Evolutionary conservation across 2,888 invertebrate genomes (phyloP), one percentile per base, ranked within the genome.

Genomic region (Piscicola geometra): DNA sequence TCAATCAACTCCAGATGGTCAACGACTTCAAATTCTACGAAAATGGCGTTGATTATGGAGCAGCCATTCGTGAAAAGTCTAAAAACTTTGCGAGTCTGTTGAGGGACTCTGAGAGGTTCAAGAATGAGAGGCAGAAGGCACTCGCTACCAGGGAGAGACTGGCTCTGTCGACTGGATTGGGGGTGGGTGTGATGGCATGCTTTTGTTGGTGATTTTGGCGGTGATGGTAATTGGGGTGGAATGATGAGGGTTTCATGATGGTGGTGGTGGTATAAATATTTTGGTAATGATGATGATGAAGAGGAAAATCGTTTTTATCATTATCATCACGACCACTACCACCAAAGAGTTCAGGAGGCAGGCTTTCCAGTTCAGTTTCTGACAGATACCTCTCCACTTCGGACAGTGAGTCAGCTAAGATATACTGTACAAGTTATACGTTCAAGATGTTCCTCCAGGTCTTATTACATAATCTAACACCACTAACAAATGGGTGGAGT

Each of bases 31-130:
- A 97, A 86, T 92, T 98, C 85, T 90, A 93, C 86, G 99, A 99
- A 86, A 98, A 99, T 83, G 93, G 93, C 82, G 97, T 97, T 86
- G 98, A 99, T 87, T 96, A 97, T 87, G 98, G 93, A 80, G 89
- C 94, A 81, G 97, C 96, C 87, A 97, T 99, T 0, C 89, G 98
- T 76, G 97, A 98, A 86, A 99, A 99, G 86, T 97, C 99, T 78
- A 98, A 97, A 86, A 93, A 95, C 86, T 88, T 99, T 83, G 95
- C 96, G 41, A 90, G 91, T 82, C 89, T 99, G 82, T 88, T 99
- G 78, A 93, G 93, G 85, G 99, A 99, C 85, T 97, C 98, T 80
- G 99, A 99, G 86, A 89, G 94, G 81, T 87, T 99, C 82, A 92
- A 93, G 86, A 97, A 94, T 86, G 99, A 99, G 88, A 89, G 99